Conservation (phyloP, 35 echinoderm and acorn worm genomes). For the Strongylocentrotus purpuratus region DNA sequence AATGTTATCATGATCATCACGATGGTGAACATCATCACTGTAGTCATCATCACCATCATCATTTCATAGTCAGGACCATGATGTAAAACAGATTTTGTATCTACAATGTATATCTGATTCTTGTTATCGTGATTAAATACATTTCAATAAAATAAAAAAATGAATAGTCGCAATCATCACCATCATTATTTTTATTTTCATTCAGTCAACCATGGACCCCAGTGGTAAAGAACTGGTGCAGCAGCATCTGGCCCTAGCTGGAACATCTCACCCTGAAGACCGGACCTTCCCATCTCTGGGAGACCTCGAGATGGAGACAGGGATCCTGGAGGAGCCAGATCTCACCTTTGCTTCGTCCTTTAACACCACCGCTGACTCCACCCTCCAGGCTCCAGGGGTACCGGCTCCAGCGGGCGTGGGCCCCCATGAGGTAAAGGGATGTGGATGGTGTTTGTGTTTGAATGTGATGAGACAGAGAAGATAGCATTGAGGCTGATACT, state of each 20-base stretch:
- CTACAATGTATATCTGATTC: no score
- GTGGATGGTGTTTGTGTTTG: no score
- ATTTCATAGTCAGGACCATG: no score
- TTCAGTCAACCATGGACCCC: neutral
- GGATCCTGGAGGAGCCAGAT: conserved; percentile 65
- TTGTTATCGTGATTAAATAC: no score
- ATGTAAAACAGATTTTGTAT: neutral
- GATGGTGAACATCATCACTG: no score
- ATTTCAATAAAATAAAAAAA: no score
- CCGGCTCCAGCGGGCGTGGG: neutral
- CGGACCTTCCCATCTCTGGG: neutral
- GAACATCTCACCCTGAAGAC: neutral
- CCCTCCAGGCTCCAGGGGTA: neutral
- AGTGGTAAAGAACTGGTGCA: neutral
- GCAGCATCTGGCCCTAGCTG: neutral
- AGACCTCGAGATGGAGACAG: conserved; percentile 55
- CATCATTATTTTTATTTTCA: neutral
- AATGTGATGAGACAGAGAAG: no score
- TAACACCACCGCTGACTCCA: conserved; percentile 48
- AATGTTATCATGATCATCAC: no score
- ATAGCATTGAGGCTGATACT: no score
- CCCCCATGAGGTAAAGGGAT: neutral
- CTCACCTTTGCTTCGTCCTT: conserved; percentile 55
- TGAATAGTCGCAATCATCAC: no score
- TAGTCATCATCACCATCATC: neutral